Evolutionary conservation across 2,113 vertebrate genomes (phyloP).

Genomic region (Datnioides undecimradiatus): DNA sequence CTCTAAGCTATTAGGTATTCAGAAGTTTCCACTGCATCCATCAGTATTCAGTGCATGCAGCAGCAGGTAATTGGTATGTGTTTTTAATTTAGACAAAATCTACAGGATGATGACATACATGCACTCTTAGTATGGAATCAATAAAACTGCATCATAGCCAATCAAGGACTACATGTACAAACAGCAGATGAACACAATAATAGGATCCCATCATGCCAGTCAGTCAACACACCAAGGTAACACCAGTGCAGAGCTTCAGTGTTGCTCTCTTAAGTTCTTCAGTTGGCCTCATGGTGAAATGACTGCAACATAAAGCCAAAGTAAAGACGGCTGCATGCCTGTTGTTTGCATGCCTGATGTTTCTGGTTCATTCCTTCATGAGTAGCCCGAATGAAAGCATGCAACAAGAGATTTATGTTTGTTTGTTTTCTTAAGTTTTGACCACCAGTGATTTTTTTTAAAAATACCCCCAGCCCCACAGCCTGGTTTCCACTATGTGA

Average conservation of each 20-base stretch:
- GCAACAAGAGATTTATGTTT: neutral
- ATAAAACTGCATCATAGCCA: slow-evolving; percentile 18
- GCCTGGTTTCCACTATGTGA: neutral
- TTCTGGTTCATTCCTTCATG: neutral
- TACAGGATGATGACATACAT: neutral
- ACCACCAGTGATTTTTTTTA: neutral
- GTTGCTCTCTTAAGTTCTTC: neutral
- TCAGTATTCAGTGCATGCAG: neutral
- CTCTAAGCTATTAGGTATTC: neutral
- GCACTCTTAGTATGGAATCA: neutral
- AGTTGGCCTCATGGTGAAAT: neutral
- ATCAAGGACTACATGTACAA: neutral
- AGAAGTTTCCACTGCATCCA: neutral
- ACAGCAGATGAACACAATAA: slow-evolving; percentile 4
- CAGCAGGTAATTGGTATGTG: neutral
- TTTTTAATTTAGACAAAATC: neutral
- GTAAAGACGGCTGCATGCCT: neutral
- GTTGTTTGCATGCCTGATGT: neutral
- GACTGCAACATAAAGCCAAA: slow-evolving; percentile 25
- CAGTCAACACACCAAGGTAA: neutral
- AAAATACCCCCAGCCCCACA: no score
- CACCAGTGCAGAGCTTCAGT: neutral
- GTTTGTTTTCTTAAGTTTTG: no score
- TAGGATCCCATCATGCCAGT: neutral
- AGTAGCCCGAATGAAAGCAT: neutral